phyloP scores from a whole-genome alignment of 2,888 invertebrate genomes.

The Ornithoptera priamus region DNA sequence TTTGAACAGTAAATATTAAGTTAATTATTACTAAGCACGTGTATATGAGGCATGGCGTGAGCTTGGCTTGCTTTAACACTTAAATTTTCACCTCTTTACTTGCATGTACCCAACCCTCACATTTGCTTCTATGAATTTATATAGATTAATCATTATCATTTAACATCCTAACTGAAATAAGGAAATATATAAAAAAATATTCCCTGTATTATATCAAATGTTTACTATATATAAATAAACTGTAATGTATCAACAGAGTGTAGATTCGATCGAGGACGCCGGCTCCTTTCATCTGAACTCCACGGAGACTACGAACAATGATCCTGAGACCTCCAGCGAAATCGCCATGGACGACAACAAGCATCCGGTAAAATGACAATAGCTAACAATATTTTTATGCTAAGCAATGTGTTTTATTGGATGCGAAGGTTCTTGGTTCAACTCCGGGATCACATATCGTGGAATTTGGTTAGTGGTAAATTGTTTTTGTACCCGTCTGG shows the following conservation, averaged over 20 bases:
- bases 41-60: conserved; percentile 39
- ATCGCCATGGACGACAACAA: conserved; percentile 86
- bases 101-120: conserved; percentile 36
- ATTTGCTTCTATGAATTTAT: conserved; percentile 35
- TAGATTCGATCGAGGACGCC: conserved; percentile 91
- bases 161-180: no score
- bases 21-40: conserved; percentile 1
- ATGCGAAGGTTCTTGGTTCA: no score
- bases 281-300: conserved; percentile 86
- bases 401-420: no score
- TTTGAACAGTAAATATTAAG: no score
- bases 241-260: conserved; percentile 81
- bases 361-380: conserved; percentile 69
- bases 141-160: conserved; percentile 1
- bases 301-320: conserved; percentile 85
- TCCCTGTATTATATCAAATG: no score
- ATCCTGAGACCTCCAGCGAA: conserved; percentile 85
- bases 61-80: conserved; percentile 46
- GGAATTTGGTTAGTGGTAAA: no score
- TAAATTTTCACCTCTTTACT: conserved; percentile 35
- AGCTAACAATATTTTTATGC: no score
- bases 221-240: no score
- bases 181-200: no score
- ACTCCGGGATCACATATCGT: no score
- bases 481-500: no score